Base-by-base conservation (phyloP, 2,113 vertebrate genomes). In the Xyrauchen texanus region DNA sequence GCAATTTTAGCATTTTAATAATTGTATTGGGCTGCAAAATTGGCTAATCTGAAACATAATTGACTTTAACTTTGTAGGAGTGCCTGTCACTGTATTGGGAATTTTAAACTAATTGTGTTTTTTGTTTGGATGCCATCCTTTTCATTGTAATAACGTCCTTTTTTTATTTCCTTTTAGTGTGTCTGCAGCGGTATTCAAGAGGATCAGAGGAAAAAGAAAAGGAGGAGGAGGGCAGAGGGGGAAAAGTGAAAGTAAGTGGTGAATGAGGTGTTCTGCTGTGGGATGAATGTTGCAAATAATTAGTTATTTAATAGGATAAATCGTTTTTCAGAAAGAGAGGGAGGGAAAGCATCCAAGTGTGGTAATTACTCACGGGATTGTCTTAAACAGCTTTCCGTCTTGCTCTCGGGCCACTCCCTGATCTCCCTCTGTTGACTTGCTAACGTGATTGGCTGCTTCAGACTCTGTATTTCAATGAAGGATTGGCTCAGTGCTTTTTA, bases 191-290 rank as follows among this genome's bases (percentile, higher is more conserved):
- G 60, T 46, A 42, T 34, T 13, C 60, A 65, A 82, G 51, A 85
- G 81, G 44, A 49, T 44, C 74, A 34, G 51, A 76, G 52, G 76
- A 76, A 61, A 68, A 49, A 49, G 13, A 61, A 80, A 67, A 51
- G 68, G 72, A 66, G 69, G 81, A 21, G 58, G 76, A 81, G 62
- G 53, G n/a, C 53, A 65, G 61, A 73, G 57, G 46, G 8, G 79
- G 69, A 68, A 75, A 70, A 82, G 45, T 82, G 80, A 79, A 86
- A 88, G 85, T 86, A 86, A 87, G 79, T 80, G 61, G 8, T 7
- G 52, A 57, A 73, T 67, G 60, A 13, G 49, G 4, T 62, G 6
- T 75, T 51, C 49, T 63, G 11, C 13, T 7, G 13, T 58, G 15
- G 55, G 13, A 10, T 6, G 55, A n/a, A 58, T 13, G 13, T n/a